A percentile compares a stretch with the other conserved stretches of the same genome.
phyloP scores from a whole-genome alignment of 2,888 invertebrate genomes.

The Cryptophagus acutangulus region DNA sequence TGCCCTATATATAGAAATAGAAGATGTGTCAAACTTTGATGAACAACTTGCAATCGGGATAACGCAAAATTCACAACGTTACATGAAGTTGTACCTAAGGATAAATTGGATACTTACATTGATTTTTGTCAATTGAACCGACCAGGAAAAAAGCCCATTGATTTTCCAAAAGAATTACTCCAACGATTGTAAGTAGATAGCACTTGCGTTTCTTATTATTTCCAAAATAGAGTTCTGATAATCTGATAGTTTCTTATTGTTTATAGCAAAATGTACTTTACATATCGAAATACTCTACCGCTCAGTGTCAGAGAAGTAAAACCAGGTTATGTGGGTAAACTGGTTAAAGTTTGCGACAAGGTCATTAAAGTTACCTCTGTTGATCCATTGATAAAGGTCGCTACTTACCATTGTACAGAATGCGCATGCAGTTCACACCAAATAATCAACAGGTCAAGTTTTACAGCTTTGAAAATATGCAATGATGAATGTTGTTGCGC shows the following conservation, averaged over 20 bases:
- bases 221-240: no score
- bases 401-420: constrained; percentile 97
- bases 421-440: constrained; percentile 99
- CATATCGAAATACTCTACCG: constrained; percentile 84
- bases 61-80: constrained; percentile 78
- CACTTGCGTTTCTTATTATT: constrained; percentile 3
- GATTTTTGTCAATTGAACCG: constrained; percentile 93
- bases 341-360: constrained; percentile 88
- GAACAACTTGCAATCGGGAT: constrained; percentile 76
- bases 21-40: constrained; percentile 75
- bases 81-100: constrained; percentile 78
- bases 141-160: constrained; percentile 63
- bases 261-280: constrained; percentile 89
- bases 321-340: constrained; percentile 86
- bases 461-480: constrained; percentile 86
- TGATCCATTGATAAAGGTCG: constrained; percentile 94
- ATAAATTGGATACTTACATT: constrained; percentile 95
- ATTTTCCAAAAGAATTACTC: constrained; percentile 92
- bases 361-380: constrained; percentile 96
- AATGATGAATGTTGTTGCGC: constrained; percentile 90
- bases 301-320: constrained; percentile 91
- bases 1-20: constrained; percentile 76
- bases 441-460: constrained; percentile 77
- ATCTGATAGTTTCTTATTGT: no score
- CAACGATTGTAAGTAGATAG: constrained; percentile 78